phyloP scores from a whole-genome alignment of 2,113 vertebrate genomes.

The Acanthochromis polyacanthus region DNA sequence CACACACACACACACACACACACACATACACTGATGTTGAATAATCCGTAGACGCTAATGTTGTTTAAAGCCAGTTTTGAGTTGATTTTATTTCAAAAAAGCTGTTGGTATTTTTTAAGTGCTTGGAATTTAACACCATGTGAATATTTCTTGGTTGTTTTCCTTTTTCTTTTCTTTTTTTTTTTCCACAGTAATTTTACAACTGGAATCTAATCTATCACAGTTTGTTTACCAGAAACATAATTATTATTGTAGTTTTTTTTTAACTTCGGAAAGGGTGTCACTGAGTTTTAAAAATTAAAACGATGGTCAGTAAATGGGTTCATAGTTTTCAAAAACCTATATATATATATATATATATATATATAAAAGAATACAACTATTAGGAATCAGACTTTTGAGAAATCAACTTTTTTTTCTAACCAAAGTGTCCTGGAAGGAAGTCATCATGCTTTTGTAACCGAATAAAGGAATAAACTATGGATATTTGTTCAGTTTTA shows the following conservation, averaged over 20 bases:
- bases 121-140: conserved; percentile 71
- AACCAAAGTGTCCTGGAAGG: conserved; percentile 81
- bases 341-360: conserved; percentile 24
- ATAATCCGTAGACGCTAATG: conserved; percentile 69
- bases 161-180: conserved; percentile 44
- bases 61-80: conserved; percentile 67
- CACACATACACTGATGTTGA: conserved; percentile 53
- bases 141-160: conserved; percentile 68
- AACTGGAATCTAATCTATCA: conserved; percentile 56
- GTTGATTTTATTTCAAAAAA: conserved; percentile 55
- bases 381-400: conserved; percentile 70
- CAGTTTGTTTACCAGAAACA: conserved; percentile 62
- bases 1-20: conserved; percentile 13
- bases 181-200: conserved; percentile 56
- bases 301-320: conserved; percentile 61
- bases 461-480: conserved; percentile 80
- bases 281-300: conserved; percentile 60
- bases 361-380: conserved; percentile 26
- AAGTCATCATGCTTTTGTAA: conserved; percentile 84
- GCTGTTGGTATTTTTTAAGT: conserved; percentile 73
- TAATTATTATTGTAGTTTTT: conserved; percentile 44
- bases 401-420: conserved; percentile 82
- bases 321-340: conserved; percentile 50
- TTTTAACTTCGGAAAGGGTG: conserved; percentile 51
- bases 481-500: conserved; percentile 54